Conservation (phyloP, 2,113 vertebrate genomes). For the Spheniscus mendiculus region DNA sequence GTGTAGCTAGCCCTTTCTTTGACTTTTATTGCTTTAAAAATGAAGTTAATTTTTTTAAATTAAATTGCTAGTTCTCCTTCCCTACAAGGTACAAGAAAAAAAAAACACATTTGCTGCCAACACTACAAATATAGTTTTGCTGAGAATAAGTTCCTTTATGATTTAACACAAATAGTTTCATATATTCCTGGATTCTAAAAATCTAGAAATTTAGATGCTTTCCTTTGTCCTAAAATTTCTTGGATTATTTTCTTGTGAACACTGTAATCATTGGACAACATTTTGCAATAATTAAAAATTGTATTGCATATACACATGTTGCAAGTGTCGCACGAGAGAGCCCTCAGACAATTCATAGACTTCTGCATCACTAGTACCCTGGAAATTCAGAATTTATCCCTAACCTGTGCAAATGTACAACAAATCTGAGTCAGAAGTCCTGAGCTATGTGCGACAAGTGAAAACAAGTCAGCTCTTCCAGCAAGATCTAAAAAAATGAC, state of each 20-base stretch:
- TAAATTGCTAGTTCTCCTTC: neutral
- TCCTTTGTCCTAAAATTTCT: neutral
- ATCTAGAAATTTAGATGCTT: neutral
- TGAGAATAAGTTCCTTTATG: neutral
- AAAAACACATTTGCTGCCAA: neutral
- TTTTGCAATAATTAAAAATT: neutral
- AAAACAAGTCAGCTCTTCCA: neutral
- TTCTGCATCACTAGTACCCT: neutral
- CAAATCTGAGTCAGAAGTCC: neutral
- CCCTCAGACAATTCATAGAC: neutral
- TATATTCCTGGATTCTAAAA: neutral
- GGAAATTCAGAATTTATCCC: neutral
- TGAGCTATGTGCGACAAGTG: neutral
- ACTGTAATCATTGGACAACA: neutral
- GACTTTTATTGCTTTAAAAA: neutral
- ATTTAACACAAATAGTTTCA: neutral
- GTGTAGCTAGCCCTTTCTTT: neutral
- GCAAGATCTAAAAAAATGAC: neutral
- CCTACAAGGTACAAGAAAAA: neutral
- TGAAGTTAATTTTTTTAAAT: neutral
- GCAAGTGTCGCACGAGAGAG: neutral
- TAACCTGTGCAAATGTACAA: neutral
- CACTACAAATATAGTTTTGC: neutral
- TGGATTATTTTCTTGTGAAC: neutral
- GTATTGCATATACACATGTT: neutral